phyloP scores from a whole-genome alignment of 1,140 invertebrate species.

The Druon quercuslanigerum region DNA sequence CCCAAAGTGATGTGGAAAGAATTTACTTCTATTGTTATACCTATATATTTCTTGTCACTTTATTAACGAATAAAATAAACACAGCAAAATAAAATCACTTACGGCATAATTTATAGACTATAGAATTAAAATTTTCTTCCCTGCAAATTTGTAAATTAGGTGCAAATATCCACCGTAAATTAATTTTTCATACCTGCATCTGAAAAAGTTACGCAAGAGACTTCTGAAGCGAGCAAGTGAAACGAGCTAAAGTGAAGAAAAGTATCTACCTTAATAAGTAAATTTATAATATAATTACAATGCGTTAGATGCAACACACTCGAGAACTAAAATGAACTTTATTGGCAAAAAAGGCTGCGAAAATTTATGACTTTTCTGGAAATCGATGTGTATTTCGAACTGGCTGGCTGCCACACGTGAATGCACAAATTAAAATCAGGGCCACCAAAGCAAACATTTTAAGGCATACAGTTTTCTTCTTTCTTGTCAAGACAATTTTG shows the following conservation, averaged over 20 bases:
- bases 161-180: background rate
- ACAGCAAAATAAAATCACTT: too few species aligned
- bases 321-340: slow-evolving; percentile 13
- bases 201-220: slow-evolving; percentile 11
- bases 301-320: slow-evolving; percentile 7
- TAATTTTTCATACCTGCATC: background rate
- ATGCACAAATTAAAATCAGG: slow-evolving; percentile 13
- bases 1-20: background rate
- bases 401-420: slow-evolving; percentile 22
- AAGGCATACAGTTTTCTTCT: too few species aligned
- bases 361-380: slow-evolving; percentile 19
- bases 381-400: slow-evolving; percentile 9
- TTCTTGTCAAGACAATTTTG: too few species aligned
- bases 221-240: background rate
- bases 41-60: too few species aligned
- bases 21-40: background rate
- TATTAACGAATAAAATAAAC: too few species aligned
- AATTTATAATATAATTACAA: slow-evolving; percentile 26
- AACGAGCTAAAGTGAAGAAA: slow-evolving; percentile 21
- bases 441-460: background rate
- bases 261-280: slow-evolving; percentile 19
- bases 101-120: too few species aligned
- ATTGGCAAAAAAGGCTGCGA: background rate
- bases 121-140: too few species aligned
- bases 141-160: background rate